Percentiles rank a stretch among this genome's conserved stretches.
Conservation (phyloP, 2,888 invertebrate species). For the Chaetogeoica ovagalla region DNA sequence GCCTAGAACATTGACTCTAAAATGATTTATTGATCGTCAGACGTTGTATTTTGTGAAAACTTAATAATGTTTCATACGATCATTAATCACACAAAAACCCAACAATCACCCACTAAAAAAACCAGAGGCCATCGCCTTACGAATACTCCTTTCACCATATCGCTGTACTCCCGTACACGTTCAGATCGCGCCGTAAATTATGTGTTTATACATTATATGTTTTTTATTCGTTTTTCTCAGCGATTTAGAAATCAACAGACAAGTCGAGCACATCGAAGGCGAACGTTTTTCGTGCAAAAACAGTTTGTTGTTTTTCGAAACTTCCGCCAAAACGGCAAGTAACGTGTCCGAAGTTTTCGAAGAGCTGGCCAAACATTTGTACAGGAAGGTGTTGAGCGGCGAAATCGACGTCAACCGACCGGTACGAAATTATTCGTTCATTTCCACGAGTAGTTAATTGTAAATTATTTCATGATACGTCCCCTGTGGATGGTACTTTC, state of each 20-base stretch:
- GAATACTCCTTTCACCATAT: too few species aligned
- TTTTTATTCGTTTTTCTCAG: constrained; percentile 6
- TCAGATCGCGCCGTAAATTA: not conserved
- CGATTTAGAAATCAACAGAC: constrained; percentile 89
- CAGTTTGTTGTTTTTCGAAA: constrained; percentile 99
- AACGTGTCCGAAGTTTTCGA: constrained; percentile 98
- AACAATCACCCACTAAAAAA: too few species aligned
- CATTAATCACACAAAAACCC: too few species aligned
- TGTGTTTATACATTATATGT: not conserved
- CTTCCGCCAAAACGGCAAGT: constrained; percentile 99
- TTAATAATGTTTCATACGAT: too few species aligned
- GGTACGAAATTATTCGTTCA: constrained; percentile 3
- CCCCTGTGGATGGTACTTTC: too few species aligned
- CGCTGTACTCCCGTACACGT: too few species aligned
- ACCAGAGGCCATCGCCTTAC: too few species aligned
- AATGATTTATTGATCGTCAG: too few species aligned
- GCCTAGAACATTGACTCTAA: too few species aligned
- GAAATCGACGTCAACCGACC: constrained; percentile 48
- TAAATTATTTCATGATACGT: too few species aligned
- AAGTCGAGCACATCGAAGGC: constrained; percentile 95
- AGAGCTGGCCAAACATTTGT: constrained; percentile 29
- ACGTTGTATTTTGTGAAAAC: too few species aligned
- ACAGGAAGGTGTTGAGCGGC: constrained; percentile 39
- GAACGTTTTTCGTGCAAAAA: constrained; percentile 99
- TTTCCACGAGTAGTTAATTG: too few species aligned